These are phyloP conservation scores for Malacosoma neustria DNA, from an alignment of 2,888 invertebrate species.

Conservation along the genomic window DNA sequence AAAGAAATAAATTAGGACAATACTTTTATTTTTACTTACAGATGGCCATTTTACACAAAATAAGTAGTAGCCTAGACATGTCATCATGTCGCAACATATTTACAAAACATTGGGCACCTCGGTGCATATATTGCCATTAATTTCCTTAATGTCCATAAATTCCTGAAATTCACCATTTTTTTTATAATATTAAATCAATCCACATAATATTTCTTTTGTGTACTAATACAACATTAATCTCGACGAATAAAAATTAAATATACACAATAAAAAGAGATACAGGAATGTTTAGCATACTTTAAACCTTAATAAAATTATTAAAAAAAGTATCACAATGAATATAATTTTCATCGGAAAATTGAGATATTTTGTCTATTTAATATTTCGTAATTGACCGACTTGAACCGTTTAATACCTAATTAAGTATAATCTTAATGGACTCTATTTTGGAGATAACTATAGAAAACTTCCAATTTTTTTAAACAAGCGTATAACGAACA, in stretches of 20 bases:
- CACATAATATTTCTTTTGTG: not conserved
- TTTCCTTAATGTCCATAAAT: conserved; percentile 12
- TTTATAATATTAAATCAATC: not conserved
- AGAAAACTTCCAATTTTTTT: too few relatives aligned
- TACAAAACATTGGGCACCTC: conserved; percentile 46
- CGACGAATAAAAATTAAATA: not conserved
- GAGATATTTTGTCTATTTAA: too few relatives aligned
- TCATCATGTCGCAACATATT: conserved; percentile 22
- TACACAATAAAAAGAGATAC: not conserved
- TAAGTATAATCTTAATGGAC: too few relatives aligned
- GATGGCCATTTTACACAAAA: conserved; percentile 15
- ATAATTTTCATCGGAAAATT: too few relatives aligned
- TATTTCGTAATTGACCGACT: too few relatives aligned
- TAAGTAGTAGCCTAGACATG: conserved; percentile 9
- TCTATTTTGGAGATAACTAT: too few relatives aligned
- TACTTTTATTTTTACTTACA: conserved; percentile 22
- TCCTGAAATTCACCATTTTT: not conserved
- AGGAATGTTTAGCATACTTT: not conserved
- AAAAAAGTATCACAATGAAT: not conserved
- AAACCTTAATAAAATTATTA: not conserved
- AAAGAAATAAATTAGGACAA: conserved; percentile 11
- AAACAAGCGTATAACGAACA: too few relatives aligned
- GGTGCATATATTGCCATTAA: conserved; percentile 42
- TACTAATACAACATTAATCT: not conserved
- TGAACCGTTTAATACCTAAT: too few relatives aligned